These are phyloP conservation scores for Drosophila mimetica DNA, from an alignment of 2,888 invertebrate genomes.

Conservation along the genomic window DNA sequence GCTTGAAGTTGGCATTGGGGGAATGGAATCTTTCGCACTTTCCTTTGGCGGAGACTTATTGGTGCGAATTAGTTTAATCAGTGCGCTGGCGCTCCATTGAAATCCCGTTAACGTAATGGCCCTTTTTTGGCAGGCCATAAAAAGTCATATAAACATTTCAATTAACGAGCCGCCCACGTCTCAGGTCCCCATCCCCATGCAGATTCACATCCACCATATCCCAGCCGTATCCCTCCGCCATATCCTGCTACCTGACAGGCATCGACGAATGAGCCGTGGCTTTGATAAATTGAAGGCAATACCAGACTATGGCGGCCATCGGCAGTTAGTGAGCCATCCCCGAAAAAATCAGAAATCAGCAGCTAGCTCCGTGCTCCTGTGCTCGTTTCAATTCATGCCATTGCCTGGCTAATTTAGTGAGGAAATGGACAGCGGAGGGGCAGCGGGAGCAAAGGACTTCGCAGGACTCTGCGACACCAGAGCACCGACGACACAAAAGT, in stretches of 20 bases:
- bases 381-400: constrained; percentile 79
- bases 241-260: constrained; percentile 57
- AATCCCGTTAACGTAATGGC: constrained; percentile 75
- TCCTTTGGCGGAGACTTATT: constrained; percentile 56
- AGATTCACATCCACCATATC: constrained; percentile 5
- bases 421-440: constrained; percentile 69
- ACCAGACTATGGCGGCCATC: constrained; percentile 32
- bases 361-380: constrained; percentile 49
- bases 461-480: constrained; percentile 22
- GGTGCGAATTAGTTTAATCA: constrained; percentile 71
- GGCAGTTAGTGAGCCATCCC: constrained; percentile 44
- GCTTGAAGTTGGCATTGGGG: constrained; percentile 11
- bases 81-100: constrained; percentile 57
- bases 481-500: constrained; percentile 72
- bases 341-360: constrained; percentile 20
- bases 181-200: constrained; percentile 28
- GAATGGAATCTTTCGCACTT: constrained; percentile 39
- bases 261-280: constrained; percentile 72
- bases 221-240: background rate
- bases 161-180: constrained; percentile 74
- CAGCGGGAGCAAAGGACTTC: constrained; percentile 26
- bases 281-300: constrained; percentile 76
- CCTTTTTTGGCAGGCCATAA: constrained; percentile 78
- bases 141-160: constrained; percentile 80
- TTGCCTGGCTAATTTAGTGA: constrained; percentile 78